These are phyloP conservation scores for Cliona cf. orientalis DNA, from an alignment of 37 sponge, comb jelly and placozoan genomes.

Conservation along the genomic window DNA sequence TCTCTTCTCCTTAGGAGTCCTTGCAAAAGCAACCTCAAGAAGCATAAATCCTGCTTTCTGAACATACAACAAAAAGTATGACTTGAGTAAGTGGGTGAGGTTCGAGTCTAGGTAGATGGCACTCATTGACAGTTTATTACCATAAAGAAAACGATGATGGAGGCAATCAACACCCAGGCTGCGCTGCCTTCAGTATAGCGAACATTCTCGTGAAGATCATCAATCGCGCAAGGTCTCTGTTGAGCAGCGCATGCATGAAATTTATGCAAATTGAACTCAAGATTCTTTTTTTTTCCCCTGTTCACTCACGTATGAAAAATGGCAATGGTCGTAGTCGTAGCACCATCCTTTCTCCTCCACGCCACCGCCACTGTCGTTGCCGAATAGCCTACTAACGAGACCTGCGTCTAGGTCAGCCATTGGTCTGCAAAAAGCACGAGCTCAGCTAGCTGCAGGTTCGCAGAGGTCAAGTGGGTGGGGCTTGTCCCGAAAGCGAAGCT, in stretches of 20 bases:
- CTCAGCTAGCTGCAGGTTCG: too few species aligned
- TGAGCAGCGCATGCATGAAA: too few species aligned
- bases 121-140: constrained; percentile 35
- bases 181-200: constrained; percentile 82
- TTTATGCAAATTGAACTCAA: too few species aligned
- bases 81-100: not conserved
- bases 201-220: constrained; percentile 3
- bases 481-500: too few species aligned
- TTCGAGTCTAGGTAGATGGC: not conserved
- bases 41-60: constrained; percentile 96
- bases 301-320: constrained; percentile 28
- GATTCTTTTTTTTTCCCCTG: too few species aligned
- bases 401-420: too few species aligned
- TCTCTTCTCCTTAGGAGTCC: constrained; percentile 66
- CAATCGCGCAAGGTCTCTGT: constrained; percentile 37
- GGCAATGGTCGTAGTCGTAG: constrained; percentile 32
- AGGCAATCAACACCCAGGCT: constrained; percentile 78
- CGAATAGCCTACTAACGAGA: not conserved
- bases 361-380: not conserved
- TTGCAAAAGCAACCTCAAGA: constrained; percentile 80
- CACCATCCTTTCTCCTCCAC: too few species aligned
- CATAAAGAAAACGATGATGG: constrained; percentile 96
- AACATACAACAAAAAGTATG: not conserved
- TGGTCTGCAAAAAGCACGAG: too few species aligned
- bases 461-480: too few species aligned